phyloP scores from a whole-genome alignment of 2,888 invertebrate species.

The Sipunculus nudus region DNA sequence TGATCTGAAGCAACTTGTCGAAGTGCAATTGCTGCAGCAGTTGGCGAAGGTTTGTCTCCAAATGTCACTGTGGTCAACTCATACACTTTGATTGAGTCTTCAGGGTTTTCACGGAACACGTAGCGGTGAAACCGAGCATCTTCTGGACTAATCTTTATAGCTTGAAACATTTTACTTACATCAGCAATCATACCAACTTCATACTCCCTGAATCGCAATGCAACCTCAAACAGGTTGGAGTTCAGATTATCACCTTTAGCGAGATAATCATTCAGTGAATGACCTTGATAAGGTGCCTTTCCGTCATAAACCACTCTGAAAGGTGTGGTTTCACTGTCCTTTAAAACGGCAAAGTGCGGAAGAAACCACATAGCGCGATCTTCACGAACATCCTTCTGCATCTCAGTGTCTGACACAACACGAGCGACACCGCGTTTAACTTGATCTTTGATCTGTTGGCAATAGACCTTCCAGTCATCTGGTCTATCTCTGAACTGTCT shows the following conservation, averaged over 20 bases:
- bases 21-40: slow-evolving; percentile 5
- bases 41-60: slow-evolving; percentile 9
- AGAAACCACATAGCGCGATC: not conserved
- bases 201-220: slow-evolving; percentile 1
- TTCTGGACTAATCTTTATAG: not conserved
- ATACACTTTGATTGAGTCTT: not conserved
- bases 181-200: slow-evolving; percentile 8
- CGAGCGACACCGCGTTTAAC: slow-evolving; percentile 2
- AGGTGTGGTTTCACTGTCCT: slow-evolving; percentile 7
- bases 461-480: slow-evolving; percentile 6
- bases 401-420: not conserved
- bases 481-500: slow-evolving; percentile 8
- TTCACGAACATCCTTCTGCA: not conserved
- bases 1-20: slow-evolving; percentile 5
- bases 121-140: not conserved
- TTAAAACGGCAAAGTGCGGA: not conserved
- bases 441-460: slow-evolving; percentile 15
- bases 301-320: slow-evolving; percentile 15
- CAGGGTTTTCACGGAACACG: not conserved
- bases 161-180: slow-evolving; percentile 8
- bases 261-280: slow-evolving; percentile 9
- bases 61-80: not conserved
- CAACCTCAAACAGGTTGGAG: slow-evolving; percentile 6
- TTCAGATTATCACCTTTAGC: slow-evolving; percentile 3
- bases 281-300: slow-evolving; percentile 9